Conservation (phyloP, 2,888 invertebrate genomes). For the Dolichopus griseipennis region DNA sequence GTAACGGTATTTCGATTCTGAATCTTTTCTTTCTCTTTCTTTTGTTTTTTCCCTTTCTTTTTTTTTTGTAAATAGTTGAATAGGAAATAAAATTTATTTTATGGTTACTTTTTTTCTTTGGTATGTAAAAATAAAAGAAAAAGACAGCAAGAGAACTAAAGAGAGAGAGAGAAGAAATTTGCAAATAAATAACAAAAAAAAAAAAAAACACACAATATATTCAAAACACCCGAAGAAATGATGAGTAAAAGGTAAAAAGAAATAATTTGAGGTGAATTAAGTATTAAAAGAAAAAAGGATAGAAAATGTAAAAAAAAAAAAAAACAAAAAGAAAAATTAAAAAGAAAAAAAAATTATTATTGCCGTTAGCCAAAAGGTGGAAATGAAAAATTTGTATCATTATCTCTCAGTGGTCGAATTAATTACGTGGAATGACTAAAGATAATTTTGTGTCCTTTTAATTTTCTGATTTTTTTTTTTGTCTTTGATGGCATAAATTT, state of each 20-base stretch:
- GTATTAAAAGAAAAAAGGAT: no score
- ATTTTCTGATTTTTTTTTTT: neutral
- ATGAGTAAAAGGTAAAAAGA: neutral
- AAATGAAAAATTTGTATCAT: slow-evolving; percentile 6
- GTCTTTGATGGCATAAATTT: neutral
- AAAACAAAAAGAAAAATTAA: neutral
- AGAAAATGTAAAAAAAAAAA: neutral
- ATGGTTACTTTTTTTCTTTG: slow-evolving; percentile 6
- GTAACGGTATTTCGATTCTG: no score
- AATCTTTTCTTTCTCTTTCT: no score
- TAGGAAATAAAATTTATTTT: slow-evolving; percentile 4
- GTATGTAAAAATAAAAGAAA: neutral
- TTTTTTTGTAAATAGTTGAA: neutral
- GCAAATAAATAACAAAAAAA: neutral
- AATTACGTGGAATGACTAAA: slow-evolving; percentile 6
- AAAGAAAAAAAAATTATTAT: neutral
- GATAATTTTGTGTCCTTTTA: neutral
- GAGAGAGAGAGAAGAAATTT: neutral
- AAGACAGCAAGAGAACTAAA: neutral
- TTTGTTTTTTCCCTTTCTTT: neutral
- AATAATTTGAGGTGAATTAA: no score
- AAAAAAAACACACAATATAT: neutral
- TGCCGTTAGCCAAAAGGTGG: slow-evolving; percentile 3
- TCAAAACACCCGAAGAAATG: neutral
- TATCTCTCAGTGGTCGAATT: slow-evolving; percentile 6